Evolutionary conservation across 1,140 invertebrate genomes (phyloP).

Genomic region (Venturia canescens): DNA sequence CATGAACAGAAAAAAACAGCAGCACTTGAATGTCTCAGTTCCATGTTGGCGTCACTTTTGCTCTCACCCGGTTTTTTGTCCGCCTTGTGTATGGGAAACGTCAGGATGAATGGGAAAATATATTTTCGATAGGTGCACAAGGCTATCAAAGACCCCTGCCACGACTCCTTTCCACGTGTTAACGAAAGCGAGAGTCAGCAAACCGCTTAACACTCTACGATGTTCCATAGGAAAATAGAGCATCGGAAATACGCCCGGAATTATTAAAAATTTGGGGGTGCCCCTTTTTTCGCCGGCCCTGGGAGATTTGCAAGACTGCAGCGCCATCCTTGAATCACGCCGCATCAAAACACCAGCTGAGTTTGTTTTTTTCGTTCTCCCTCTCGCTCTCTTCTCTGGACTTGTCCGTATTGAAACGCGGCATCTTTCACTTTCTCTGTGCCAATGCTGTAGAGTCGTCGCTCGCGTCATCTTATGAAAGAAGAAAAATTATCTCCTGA

Average conservation of each 20-base stretch:
- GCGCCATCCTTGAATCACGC: not conserved
- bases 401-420: conserved; percentile 18
- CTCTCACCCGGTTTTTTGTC: not conserved
- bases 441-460: no score
- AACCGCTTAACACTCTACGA: not conserved
- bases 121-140: not conserved
- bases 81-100: not conserved
- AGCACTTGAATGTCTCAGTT: no score
- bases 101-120: not conserved
- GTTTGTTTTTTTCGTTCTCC: conserved; percentile 33
- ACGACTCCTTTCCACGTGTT: not conserved
- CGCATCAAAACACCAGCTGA: conserved; percentile 24
- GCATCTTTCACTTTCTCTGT: conserved; percentile 47
- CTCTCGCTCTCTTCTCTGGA: conserved; percentile 50
- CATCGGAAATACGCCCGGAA: not conserved
- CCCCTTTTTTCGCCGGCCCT: not conserved
- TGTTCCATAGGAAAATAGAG: not conserved
- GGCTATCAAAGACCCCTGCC: not conserved
- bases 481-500: not conserved
- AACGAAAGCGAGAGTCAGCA: not conserved
- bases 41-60: not conserved
- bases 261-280: no score
- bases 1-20: no score
- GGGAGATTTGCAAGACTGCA: not conserved
- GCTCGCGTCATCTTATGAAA: not conserved